Base-by-base conservation (phyloP, 2,113 vertebrate genomes). In the Calyptommatus sinebrachiatus region DNA sequence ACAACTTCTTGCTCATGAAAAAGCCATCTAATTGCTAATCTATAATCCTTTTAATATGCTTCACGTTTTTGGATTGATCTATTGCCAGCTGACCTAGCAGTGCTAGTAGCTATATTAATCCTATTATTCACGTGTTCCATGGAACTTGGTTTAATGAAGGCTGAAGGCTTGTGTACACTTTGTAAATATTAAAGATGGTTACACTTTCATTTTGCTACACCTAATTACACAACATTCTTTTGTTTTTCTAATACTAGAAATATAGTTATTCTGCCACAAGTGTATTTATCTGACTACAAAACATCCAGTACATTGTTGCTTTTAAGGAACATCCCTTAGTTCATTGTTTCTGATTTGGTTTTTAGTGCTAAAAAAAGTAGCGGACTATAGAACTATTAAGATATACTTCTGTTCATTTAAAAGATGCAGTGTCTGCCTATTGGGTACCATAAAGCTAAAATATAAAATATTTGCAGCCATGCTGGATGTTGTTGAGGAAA, bases 1-100 rank as follows among this genome's bases (percentile, higher is more conserved):
- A 91, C 86, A 91, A 90, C 92, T 93, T 87, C 86, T 93, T 94
- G 91, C 94, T 95, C 92, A 71, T 95, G 94, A 97, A 94, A 93
- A 96, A 96, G 92, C 92, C 95, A 97, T 97, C 95, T 98, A 97
- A 98, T 97, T 97, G 95, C 93, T 97, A 97, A 99, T 98, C 97
- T 97, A 97, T 98, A 98, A 98, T 97, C 96, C 96, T 94, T 96
- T 98, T 98, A 97, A 97, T 96, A 96, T 93, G 94, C 83, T 96
- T 91, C 95, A 88, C 83, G 79, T 96, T 96, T 78, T 91, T 88
- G 90, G 93, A 97, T 98, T 98, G 97, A 99, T 98, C 97, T 96
- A 94, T 94, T 94, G 95, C 96, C 95, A 97, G 92, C 93, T 94
- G 94, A 95, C 96, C 96, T 93, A 95, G 95, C 92, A 94, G 90